Percentiles rank a stretch among this genome's conserved stretches.
phyloP scores from a whole-genome alignment of 2,797 vertebrate species.

The Microctenopoma steveboyesi region DNA sequence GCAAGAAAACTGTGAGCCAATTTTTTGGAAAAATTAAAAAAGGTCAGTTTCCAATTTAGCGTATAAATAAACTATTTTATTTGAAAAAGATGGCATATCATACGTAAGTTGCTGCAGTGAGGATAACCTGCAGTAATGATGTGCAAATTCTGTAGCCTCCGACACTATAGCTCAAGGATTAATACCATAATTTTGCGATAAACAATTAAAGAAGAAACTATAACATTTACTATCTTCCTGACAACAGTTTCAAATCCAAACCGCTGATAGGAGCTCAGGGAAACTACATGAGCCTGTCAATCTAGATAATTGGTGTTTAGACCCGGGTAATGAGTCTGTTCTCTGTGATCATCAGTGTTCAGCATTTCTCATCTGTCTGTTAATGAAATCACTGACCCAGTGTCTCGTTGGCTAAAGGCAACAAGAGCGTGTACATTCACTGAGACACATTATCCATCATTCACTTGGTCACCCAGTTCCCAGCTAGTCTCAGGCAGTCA shows the following conservation, averaged over 20 bases:
- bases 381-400: constrained; percentile 72
- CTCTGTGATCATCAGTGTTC: constrained; percentile 63
- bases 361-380: constrained; percentile 54
- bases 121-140: too few species aligned
- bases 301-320: constrained; percentile 68
- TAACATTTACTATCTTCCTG: neutral
- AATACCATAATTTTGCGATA: constrained; percentile 10
- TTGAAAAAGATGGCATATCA: neutral
- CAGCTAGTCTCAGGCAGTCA: neutral
- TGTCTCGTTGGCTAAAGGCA: constrained; percentile 40
- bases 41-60: neutral
- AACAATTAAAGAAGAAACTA: neutral
- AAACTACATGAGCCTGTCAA: constrained; percentile 51
- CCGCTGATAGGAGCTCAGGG: constrained; percentile 1
- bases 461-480: neutral
- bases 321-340: constrained; percentile 62
- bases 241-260: constrained; percentile 33
- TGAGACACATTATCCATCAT: neutral
- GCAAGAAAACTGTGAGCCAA: neutral
- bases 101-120: neutral
- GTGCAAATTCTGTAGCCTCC: neutral
- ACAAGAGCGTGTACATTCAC: constrained; percentile 11
- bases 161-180: neutral
- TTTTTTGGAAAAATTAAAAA: neutral
- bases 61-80: neutral